These are phyloP conservation scores for Chaetophractus vellerosus DNA, from an alignment of 2,797 vertebrate species.

Conservation along the genomic window DNA sequence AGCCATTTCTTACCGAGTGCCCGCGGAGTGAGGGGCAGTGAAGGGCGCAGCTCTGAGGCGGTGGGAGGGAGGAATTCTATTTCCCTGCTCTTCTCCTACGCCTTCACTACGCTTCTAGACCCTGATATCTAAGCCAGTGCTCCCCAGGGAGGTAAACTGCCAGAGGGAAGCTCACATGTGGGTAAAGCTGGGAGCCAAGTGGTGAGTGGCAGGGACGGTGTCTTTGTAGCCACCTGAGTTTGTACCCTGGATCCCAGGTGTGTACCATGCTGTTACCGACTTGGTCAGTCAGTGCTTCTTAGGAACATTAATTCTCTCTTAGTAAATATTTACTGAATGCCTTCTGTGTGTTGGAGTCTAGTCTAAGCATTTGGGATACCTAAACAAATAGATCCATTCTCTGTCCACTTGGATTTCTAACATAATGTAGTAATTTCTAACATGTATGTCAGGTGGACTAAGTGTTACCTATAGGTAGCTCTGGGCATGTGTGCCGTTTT, in stretches of 20 bases:
- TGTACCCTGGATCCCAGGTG: background rate
- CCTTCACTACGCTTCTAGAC: background rate
- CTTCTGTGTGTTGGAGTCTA: background rate
- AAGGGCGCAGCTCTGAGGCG: background rate
- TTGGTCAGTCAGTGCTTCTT: background rate
- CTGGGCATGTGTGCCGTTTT: background rate
- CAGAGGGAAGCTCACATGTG: background rate
- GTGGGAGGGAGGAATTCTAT: fast-evolving
- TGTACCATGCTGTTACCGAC: background rate
- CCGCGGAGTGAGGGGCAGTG: background rate
- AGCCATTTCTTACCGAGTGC: constrained; percentile 5
- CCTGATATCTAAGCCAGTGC: background rate
- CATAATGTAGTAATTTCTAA: background rate
- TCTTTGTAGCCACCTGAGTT: background rate
- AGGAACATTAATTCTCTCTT: background rate
- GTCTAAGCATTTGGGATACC: background rate
- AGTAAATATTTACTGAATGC: background rate
- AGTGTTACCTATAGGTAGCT: background rate
- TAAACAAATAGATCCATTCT: background rate
- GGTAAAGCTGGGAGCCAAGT: background rate
- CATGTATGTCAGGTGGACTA: background rate
- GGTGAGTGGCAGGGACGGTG: background rate
- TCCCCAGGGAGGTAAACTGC: background rate
- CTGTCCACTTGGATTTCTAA: background rate
- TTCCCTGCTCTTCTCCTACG: background rate